Conservation (phyloP, 2,113 vertebrate species). For the Cichladusa arquata region DNA sequence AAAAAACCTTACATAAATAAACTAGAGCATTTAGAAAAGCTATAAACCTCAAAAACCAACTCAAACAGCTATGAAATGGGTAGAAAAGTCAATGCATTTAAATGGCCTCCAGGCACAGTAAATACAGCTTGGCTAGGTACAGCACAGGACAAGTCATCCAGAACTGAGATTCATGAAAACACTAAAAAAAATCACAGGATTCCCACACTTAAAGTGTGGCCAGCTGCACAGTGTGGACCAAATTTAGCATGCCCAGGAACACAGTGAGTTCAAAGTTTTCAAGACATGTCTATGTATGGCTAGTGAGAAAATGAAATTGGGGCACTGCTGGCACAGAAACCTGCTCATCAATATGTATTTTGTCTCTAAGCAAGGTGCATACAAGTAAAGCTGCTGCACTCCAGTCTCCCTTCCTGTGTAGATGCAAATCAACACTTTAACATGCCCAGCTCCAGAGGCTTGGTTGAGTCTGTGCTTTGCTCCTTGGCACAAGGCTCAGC, state of each 20-base stretch:
- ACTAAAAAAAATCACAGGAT: background rate
- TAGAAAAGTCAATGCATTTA: background rate
- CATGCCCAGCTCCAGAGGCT: background rate
- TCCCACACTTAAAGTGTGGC: background rate
- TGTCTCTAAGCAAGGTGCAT: background rate
- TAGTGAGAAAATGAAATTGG: background rate
- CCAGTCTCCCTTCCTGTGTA: background rate
- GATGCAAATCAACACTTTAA: background rate
- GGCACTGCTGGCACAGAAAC: background rate
- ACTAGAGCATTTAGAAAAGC: background rate
- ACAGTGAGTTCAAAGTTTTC: background rate
- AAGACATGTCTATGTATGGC: background rate
- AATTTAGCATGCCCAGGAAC: background rate
- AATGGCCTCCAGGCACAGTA: background rate
- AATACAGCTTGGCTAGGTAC: background rate
- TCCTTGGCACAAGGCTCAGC: background rate
- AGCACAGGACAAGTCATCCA: background rate
- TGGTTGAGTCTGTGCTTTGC: background rate
- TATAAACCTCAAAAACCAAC: background rate
- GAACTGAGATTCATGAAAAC: background rate
- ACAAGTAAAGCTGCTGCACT: background rate
- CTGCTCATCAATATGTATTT: background rate
- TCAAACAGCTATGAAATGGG: background rate
- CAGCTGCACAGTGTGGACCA: background rate
- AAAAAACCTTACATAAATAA: background rate